Base-by-base conservation (phyloP, 2,797 vertebrate genomes). In the Petrocephalus sullivani region DNA sequence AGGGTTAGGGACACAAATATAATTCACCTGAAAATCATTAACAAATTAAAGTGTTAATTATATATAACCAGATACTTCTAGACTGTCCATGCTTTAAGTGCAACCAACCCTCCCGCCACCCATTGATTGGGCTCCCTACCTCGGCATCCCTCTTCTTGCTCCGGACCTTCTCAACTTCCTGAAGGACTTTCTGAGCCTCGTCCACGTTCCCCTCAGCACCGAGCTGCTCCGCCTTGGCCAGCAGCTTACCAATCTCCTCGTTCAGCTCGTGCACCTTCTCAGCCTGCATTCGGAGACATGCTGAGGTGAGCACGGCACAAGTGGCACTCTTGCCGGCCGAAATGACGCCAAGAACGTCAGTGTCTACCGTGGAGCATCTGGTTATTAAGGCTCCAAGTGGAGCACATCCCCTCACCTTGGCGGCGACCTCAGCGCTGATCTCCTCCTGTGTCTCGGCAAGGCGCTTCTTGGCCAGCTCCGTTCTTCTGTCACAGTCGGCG, bases 381-480 rank as follows among this genome's bases (percentile, higher is more conserved):
- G 3, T 81, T 21, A 41, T n/a, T 33, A 8, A 78, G 71, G 37
- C 12, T 41, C 49, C 49, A 51, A 51, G 49, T 7, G 14, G 58
- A 60, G 3, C 10, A 28, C 28, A 0, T n/a, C 81, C 8, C 21
- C 90, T 89, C 92, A 98, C 98, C 97, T 99, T 99, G 81, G 97
- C 98, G 67, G 98, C 97, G 23, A 99, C 98, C 92, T 99, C 98
- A 28, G 98, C 98, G 41, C 98, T 99, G 93, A 99, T 99, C 93
- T 99, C 98, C 81, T 99, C 98, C 91, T 99, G 98, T 2, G 98
- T 99, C 94, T 99, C 98, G n/a, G 98, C 97, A 89, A 99, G 95
- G 0, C 98, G 97, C 89, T 99, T 99, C 95, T 99, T 99, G 49
- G 98, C 98, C 82, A 99, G 93, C 78, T 99, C 98, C 54, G 98